phyloP scores from a whole-genome alignment of 2,113 vertebrate genomes.

The Barnardius zonarius region DNA sequence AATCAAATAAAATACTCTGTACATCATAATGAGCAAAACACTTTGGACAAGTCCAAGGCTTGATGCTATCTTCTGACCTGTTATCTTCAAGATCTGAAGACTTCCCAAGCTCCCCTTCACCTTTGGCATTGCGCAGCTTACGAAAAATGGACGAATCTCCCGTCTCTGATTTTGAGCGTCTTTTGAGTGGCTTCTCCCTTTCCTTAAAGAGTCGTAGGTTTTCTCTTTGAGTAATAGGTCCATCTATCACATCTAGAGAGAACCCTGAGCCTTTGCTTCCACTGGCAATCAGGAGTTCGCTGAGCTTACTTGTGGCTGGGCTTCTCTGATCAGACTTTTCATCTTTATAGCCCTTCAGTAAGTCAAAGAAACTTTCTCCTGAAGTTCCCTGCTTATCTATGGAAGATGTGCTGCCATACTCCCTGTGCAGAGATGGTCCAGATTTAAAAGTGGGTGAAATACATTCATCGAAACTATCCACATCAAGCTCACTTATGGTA shows the following conservation, averaged over 20 bases:
- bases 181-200: constrained; percentile 91
- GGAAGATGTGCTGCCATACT: constrained; percentile 98
- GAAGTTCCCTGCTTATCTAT: constrained; percentile 93
- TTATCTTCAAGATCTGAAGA: constrained; percentile 87
- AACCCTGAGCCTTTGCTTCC: constrained; percentile 81
- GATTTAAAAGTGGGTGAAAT: constrained; percentile 84
- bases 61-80: constrained; percentile 82
- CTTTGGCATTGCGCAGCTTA: constrained; percentile 89
- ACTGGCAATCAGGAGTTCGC: constrained; percentile 83
- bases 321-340: constrained; percentile 86
- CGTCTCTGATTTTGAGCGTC: constrained; percentile 92
- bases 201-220: constrained; percentile 91
- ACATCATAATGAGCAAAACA: constrained; percentile 94
- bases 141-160: constrained; percentile 96
- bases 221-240: constrained; percentile 81
- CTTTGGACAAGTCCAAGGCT: constrained; percentile 89
- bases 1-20: constrained; percentile 92
- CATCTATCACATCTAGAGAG: constrained; percentile 84
- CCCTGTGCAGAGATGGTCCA: constrained; percentile 87
- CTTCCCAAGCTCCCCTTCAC: constrained; percentile 82
- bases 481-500: constrained; percentile 92
- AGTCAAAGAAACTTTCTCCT: constrained; percentile 91
- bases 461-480: constrained; percentile 91
- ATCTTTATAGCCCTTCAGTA: constrained; percentile 89
- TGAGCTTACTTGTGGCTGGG: constrained; percentile 81